Base-by-base conservation (phyloP, 2,888 invertebrate species). In the Chrysomela aeneicollis region DNA sequence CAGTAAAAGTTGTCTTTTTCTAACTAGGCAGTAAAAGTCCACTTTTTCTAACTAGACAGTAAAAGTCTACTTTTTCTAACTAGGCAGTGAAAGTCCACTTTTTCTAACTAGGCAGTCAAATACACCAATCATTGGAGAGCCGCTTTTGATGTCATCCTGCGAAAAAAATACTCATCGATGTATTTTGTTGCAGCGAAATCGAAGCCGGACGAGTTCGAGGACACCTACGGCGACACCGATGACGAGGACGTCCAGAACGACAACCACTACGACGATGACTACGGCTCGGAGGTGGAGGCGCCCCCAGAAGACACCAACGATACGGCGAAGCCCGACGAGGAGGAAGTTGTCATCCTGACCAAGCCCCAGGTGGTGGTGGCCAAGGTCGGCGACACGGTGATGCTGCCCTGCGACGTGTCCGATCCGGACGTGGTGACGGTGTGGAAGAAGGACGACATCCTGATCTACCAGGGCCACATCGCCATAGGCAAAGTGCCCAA, bases 371-470 rank as follows among this genome's bases (percentile, higher is more conserved):
- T 73, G 32, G 78, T 82, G 64, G 70, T 74, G 17, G 76, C 75
- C 5, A 73, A 73, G 35, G 71, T 74, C 22, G 80, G 81, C 4
- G 76, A 76, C 17, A 76, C 74, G 9, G 79, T 83, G 9, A 67
- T 70, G 12, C 69, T 84, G 21, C 82, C 82, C 3, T 84, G 84
- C 66, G 74, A 81, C 32, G 66, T 70, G 18, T 66, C 72, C 8
- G 63, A 64, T n/a, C 47, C 64, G 71, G 73, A 73, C 19, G 52
- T 63, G 10, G 68, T 77, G 0, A 67, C 63, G 37, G 65, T 77
- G 4, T 80, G 79, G 79, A 69, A 66, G 50, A 77, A 76, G 61
- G 70, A 73, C 18, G 71, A 65, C 8, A 52, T 55, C 2, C 21
- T 53, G 2, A 59, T 73, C 9, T 78, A 62, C 64, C 79, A 79